phyloP scores from a whole-genome alignment of 2,797 vertebrate genomes.

The Diglossa cyanea region DNA sequence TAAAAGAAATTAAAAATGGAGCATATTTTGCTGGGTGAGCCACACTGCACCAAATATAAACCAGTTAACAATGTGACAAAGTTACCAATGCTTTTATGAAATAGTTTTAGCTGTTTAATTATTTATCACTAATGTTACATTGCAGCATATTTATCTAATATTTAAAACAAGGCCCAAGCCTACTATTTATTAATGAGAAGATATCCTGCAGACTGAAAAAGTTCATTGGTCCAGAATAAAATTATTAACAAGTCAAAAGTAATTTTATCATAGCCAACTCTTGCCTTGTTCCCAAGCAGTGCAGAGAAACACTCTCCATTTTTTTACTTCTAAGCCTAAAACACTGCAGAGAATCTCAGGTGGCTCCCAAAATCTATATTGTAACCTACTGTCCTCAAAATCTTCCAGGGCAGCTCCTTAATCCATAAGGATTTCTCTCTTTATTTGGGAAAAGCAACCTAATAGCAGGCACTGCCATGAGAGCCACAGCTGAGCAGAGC shows the following conservation, averaged over 20 bases:
- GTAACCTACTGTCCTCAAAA: neutral
- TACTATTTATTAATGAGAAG: conserved; percentile 33
- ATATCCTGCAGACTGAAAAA: neutral
- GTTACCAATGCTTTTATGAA: neutral
- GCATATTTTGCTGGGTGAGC: neutral
- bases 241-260: neutral
- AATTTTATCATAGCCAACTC: neutral
- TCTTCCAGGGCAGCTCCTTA: neutral
- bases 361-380: neutral
- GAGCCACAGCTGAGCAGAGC: rapidly evolving
- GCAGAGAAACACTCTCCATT: neutral
- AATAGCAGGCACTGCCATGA: rapidly evolving
- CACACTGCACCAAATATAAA: neutral
- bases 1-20: neutral
- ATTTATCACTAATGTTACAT: conserved; percentile 11
- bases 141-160: conserved; percentile 23
- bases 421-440: neutral
- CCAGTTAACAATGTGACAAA: neutral
- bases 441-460: neutral
- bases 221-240: neutral
- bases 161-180: conserved; percentile 20
- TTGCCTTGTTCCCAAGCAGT: neutral
- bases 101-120: neutral
- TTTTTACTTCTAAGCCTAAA: neutral
- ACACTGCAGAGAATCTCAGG: neutral